Base-by-base conservation (phyloP, 2,797 vertebrate species). In the Eulemur rubriventer region DNA sequence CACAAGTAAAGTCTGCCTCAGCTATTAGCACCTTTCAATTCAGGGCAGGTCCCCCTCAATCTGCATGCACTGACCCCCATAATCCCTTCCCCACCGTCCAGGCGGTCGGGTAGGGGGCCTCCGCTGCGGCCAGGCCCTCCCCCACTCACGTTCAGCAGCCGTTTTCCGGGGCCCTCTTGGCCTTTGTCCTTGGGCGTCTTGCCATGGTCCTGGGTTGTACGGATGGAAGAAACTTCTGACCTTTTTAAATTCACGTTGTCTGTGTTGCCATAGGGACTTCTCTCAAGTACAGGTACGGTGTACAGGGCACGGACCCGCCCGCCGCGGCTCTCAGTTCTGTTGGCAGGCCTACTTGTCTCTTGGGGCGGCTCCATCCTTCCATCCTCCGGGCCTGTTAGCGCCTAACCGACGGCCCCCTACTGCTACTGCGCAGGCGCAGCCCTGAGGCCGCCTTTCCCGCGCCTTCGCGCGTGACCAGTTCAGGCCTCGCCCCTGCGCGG, bases 141-240 rank as follows among this genome's bases (percentile, higher is more conserved):
- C 38, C 16, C 57, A 78, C 97, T 98, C 94, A 97, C 97, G 0
- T 75, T 94, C 57, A 96, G 46, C 59, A 95, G 85, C 59, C 48
- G 24, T 24, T 13, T 2, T n/a, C 91, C 90, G 0, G 78, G 1
- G 46, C 73, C 24, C 35, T 48, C 55, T 52, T n/a, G 14, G 0
- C 52, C n/a, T 26, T 80, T 63, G 35, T 7, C 6, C 61, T 55
- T 84, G 50, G 24, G 1, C 5, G 0, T 11, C 72, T 20, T 78
- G 69, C 2, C 16, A 14, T 9, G 65, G 24, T 61, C 38, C 61
- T 33, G 82, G 43, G 2, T 0, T 10, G 6, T 11, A 11, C 3
- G 28, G 46, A 0, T 7, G 0, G 1, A 10, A 43, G 63, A 14
- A 69, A 16, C 7, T 6, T 28, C 38, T 0, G 35, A 8, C 14